These are phyloP conservation scores for Catharus bicknelli DNA, from an alignment of 2,113 vertebrate species.

Conservation along the genomic window DNA sequence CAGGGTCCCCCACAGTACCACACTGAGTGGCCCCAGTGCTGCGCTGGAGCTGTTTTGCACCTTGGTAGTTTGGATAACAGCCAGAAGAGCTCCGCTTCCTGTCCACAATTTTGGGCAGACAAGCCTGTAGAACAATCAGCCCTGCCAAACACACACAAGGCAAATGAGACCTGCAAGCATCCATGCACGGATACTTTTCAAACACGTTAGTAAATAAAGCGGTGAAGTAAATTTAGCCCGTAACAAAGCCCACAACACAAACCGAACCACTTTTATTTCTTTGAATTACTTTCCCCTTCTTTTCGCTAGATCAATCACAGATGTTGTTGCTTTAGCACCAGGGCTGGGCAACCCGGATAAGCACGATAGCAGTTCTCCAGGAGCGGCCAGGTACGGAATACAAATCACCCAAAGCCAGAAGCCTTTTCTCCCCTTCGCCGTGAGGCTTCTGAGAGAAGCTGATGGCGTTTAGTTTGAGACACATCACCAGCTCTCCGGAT, in stretches of 20 bases:
- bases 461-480: background rate
- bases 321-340: background rate
- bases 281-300: background rate
- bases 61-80: background rate
- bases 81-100: background rate
- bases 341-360: background rate
- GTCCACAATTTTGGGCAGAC: background rate
- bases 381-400: background rate
- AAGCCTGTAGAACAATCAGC: background rate
- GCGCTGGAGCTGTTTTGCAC: background rate
- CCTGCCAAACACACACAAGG: accelerated
- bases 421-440: accelerated
- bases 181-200: accelerated
- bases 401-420: background rate
- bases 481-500: background rate
- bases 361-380: accelerated
- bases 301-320: background rate
- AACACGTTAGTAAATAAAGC: background rate
- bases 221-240: background rate
- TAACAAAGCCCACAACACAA: background rate
- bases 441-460: background rate
- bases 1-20: accelerated
- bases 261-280: background rate
- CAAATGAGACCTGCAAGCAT: background rate
- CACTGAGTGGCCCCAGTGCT: background rate